Evolutionary conservation across 2,797 vertebrate species (phyloP).

Genomic region (Anguilla pacifica): DNA sequence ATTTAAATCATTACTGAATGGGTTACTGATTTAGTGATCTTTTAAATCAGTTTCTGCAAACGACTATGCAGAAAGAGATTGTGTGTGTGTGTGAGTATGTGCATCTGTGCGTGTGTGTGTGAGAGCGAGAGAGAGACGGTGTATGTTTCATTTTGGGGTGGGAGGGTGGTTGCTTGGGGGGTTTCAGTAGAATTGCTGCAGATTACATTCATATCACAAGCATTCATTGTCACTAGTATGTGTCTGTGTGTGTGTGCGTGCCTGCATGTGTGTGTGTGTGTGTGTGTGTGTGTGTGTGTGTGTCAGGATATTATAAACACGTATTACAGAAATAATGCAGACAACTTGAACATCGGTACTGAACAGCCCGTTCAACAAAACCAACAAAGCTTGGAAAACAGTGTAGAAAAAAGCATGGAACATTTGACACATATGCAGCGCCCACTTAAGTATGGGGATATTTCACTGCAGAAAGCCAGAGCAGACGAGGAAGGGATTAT

Average conservation of each 20-base stretch:
- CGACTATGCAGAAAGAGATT: no score
- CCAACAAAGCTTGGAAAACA: not conserved
- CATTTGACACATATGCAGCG: not conserved
- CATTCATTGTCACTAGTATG: no score
- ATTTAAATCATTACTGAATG: not conserved
- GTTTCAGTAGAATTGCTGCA: no score
- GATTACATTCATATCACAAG: no score
- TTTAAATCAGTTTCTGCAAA: not conserved
- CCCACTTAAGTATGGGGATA: not conserved
- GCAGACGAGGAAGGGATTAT: not conserved
- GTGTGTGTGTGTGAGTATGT: not conserved
- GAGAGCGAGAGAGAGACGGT: not conserved
- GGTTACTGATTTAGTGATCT: conserved; percentile 4
- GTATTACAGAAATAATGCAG: not conserved
- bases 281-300: not conserved
- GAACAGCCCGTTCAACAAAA: not conserved
- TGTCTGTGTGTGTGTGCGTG: not conserved
- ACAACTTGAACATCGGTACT: not conserved
- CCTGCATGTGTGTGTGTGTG: not conserved
- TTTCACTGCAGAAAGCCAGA: not conserved
- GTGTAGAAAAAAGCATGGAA: not conserved
- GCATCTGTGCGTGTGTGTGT: no score
- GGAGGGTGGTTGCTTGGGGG: no score
- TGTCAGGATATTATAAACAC: not conserved
- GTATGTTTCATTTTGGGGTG: no score